Evolutionary conservation across 2,797 vertebrate genomes (phyloP).

Genomic region (Brachyalestes nurse): DNA sequence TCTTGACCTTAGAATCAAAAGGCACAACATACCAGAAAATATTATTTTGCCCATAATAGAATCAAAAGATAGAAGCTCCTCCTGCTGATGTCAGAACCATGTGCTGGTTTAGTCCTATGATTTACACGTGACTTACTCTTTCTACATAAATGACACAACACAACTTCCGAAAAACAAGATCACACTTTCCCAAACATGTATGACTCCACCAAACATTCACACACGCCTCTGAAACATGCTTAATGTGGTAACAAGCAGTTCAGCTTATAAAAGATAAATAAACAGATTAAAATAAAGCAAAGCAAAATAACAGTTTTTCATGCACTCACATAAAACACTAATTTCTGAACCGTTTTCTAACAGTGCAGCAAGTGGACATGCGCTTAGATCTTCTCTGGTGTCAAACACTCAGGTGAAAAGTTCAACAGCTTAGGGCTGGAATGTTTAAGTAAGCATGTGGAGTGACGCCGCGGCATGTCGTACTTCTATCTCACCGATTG

Average conservation of each 20-base stretch:
- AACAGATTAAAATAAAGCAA: too few relatives aligned
- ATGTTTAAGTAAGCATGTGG: not conserved
- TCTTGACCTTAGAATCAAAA: not conserved
- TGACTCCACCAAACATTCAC: too few relatives aligned
- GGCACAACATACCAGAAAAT: not conserved
- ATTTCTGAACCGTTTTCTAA: too few relatives aligned
- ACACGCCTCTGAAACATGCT: not conserved
- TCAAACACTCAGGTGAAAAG: slow-evolving; percentile 14
- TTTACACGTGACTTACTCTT: not conserved
- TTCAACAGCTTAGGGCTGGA: slow-evolving; percentile 12
- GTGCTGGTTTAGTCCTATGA: not conserved
- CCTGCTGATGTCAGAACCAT: not conserved
- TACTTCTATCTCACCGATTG: not conserved
- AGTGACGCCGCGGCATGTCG: not conserved
- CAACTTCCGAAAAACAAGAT: not conserved
- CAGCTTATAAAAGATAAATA: not conserved
- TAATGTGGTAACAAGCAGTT: not conserved
- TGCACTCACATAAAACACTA: not conserved
- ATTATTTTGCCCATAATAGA: not conserved
- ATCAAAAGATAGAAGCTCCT: not conserved
- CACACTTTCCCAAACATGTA: not conserved
- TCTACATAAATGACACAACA: not conserved
- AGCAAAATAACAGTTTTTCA: not conserved
- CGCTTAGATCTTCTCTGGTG: not conserved
- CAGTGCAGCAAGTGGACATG: not conserved